Base-by-base conservation (phyloP, 2,888 invertebrate genomes). In the Microchrysa polita region DNA sequence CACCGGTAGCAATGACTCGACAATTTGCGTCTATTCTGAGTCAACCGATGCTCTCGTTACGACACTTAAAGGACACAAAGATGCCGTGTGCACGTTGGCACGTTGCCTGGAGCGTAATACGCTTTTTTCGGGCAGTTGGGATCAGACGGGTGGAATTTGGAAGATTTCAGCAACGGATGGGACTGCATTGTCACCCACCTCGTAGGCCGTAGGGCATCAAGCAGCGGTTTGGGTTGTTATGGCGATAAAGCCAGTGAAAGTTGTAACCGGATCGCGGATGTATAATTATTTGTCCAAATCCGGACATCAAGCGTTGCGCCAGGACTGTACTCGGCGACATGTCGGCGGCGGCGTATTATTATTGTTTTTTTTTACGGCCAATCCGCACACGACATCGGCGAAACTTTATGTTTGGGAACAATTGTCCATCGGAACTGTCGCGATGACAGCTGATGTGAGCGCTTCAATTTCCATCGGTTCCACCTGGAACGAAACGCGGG, bases 241-340 rank as follows among this genome's bases (percentile, higher is more conserved):
- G 89, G 76, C 84, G 72, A 76, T 86, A 22, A 88, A 87, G 76
- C 85, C 86, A 1, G 86, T 84, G 27, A 81, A 82, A 71, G 82
- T 82, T 74, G 88, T 95, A 0, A 97, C 97, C 14, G 98, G 93
- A 0, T 95, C 95, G 98, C 98, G 16, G 98, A 99, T 85, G n/a
- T n/a, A n/a, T n/a, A n/a, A n/a, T n/a, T n/a, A n/a, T n/a, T n/a
- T n/a, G n/a, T n/a, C n/a, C n/a, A n/a, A n/a, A n/a, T n/a, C n/a
- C n/a, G n/a, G n/a, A n/a, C n/a, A n/a, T n/a, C n/a, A n/a, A n/a
- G n/a, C n/a, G n/a, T n/a, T n/a, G n/a, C n/a, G n/a, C n/a, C n/a
- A n/a, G n/a, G n/a, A n/a, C n/a, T n/a, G n/a, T n/a, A n/a, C n/a
- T n/a, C n/a, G n/a, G n/a, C n/a, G n/a, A n/a, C n/a, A n/a, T n/a